Percentiles rank a stretch among this genome's conserved stretches.
Conservation (phyloP, 2,797 vertebrate species). For the Rhinoraja longicauda region DNA sequence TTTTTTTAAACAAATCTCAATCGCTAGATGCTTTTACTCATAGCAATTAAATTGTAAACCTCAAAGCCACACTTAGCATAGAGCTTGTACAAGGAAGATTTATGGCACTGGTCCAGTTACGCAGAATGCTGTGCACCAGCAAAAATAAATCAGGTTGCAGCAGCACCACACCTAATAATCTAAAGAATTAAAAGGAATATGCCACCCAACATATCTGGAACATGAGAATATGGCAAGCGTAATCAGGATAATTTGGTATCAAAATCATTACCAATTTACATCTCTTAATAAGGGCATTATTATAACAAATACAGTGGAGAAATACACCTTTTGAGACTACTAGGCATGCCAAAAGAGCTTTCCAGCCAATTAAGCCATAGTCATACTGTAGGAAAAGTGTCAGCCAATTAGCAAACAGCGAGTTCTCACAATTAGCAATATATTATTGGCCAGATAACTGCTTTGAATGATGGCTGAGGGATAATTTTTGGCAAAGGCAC, state of each 20-base stretch:
- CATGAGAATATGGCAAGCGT: not conserved
- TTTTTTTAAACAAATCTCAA: not conserved
- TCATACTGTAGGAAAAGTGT: not conserved
- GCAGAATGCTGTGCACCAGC: not conserved
- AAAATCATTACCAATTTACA: not conserved
- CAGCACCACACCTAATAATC: constrained; percentile 16
- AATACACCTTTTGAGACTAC: not conserved
- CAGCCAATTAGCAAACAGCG: not conserved
- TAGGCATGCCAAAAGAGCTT: not conserved
- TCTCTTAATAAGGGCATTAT: not conserved
- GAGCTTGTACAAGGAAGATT: not conserved
- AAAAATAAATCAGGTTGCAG: constrained; percentile 22
- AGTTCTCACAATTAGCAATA: not conserved
- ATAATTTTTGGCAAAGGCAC: not conserved
- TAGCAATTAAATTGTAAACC: not conserved
- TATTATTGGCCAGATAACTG: not conserved
- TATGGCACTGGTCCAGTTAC: not conserved
- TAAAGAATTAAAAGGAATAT: not conserved
- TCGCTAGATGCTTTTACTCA: not conserved
- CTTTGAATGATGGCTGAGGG: not conserved
- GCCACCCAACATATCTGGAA: not conserved
- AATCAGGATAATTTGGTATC: not conserved
- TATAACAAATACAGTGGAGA: not conserved
- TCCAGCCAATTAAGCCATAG: not conserved
- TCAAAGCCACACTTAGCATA: not conserved